Evolutionary conservation across 2,888 invertebrate genomes (phyloP), one percentile per base, ranked within the genome.

Genomic region (Schizaphis graminum): DNA sequence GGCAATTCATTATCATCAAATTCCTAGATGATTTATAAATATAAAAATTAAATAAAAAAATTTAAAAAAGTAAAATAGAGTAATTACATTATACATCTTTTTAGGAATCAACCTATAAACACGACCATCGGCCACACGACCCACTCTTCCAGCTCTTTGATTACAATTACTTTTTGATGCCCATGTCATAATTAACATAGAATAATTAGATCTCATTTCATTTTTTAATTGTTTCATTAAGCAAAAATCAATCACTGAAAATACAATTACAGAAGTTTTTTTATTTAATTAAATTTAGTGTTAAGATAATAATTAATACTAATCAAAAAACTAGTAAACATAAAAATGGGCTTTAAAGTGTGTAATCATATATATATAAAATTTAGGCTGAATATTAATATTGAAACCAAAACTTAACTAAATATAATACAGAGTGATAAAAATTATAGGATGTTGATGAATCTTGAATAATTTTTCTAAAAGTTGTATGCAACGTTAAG

Each of bases 171-270:
- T 97, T 95, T 98, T 98, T 0, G 99, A 98, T 0, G 99, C 98
- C 99, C 99, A 99, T 94, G 97, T 96, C 95, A 99, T 95, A 95
- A 97, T 97, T 88, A 99, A 96, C 89, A 97, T 97, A 44, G 97
- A 97, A 95, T 97, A 98, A 96, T 98, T 98, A 0, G 98, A 98
- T 0, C 96, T 96, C 1, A 97, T 96, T 95, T 99, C 98, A 90
- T 97, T 97, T 11, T 97, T 96, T 95, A 98, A 96, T 67, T 97
- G 97, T 96, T 99, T 99, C 94, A 98, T 98, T 94, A 99, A 96
- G 96, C 99, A 99, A 96, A 98, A 99, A 96, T 99, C 99, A 95
- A 99, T 98, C 90, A 99, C 99, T 98, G 96, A 88, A 96, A 94
- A 95, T 94, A 95, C 94, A 94, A 94, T 92, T 91, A 92, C 87